Evolutionary conservation across 2,797 vertebrate species (phyloP).

Genomic region (Pristis pectinata): DNA sequence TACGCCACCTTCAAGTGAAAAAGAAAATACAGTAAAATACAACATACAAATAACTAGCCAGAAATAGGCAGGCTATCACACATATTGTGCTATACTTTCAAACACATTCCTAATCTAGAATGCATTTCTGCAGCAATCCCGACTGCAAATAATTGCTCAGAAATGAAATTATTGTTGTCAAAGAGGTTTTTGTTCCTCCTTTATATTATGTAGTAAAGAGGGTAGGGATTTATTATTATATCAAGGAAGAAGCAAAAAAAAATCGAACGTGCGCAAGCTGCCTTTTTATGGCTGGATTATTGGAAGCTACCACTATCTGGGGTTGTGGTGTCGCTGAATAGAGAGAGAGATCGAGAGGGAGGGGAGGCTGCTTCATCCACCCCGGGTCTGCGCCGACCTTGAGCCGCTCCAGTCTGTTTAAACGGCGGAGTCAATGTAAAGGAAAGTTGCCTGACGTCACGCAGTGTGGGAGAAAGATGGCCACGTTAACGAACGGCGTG

Average conservation of each 20-base stretch:
- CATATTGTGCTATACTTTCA: constrained; percentile 42
- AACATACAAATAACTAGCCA: constrained; percentile 35
- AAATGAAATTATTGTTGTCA: not conserved
- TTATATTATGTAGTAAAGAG: constrained; percentile 3
- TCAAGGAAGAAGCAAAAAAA: constrained; percentile 46
- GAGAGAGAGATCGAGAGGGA: constrained; percentile 57
- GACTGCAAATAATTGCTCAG: not conserved
- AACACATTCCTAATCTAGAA: not conserved
- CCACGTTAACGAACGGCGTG: constrained; percentile 98
- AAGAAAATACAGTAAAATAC: constrained; percentile 63
- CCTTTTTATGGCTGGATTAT: constrained; percentile 40
- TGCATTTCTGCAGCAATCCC: not conserved
- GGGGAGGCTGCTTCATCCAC: not conserved
- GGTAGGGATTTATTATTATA: constrained; percentile 17
- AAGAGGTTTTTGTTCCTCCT: not conserved
- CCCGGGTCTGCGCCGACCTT: constrained; percentile 23
- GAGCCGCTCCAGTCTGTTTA: constrained; percentile 27
- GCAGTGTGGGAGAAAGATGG: constrained; percentile 69
- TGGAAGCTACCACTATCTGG: constrained; percentile 54
- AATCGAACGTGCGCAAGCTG: constrained; percentile 42
- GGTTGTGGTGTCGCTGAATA: not conserved
- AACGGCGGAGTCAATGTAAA: constrained; percentile 30
- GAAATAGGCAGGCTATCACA: constrained; percentile 34
- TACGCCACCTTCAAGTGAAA: not conserved
- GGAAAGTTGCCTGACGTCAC: constrained; percentile 40